Evolutionary conservation across 2,113 vertebrate genomes (phyloP), one percentile per base, ranked within the genome.

Genomic region (Rutilus rutilus): DNA sequence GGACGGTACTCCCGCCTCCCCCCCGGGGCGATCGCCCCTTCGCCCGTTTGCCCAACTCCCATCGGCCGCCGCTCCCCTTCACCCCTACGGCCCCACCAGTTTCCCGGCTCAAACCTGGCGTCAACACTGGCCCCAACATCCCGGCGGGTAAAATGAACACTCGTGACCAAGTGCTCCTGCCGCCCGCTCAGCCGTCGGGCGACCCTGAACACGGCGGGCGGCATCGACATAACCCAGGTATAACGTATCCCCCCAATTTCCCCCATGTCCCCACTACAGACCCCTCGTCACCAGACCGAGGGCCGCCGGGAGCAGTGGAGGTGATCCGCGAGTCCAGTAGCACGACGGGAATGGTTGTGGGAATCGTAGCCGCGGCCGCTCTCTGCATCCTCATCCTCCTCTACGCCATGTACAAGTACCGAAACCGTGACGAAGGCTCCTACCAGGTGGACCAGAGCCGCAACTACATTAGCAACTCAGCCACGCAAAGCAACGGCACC

Each of bases 391-490:
- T 98, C 91, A 98, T 98, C 92, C 95, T 98, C 8, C 96, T 98
- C 86, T 98, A 98, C 82, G 97, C 97, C 93, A 98, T 98, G 97
- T 98, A 98, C 93, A 98, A 98, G 92, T 98, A 98, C 87, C 97
- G 97, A 90, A 98, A 98, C 94, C 95, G 97, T 4, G 97, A 98
- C 76, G 97, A 98, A 84, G 97, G 97, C 89, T 98, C 97, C 88
- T 98, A 97, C 93, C 97, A 97, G 91, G 97, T 98, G 92, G 97
- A 98, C 93, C 97, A 98, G 94, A 97, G 95, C 86, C 96, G 97
- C 84, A 97, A 97, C 94, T 97, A 97, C 95, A 97, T 97, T 93
- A 97, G 97, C 92, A 97, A 97, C 92, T 97, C 97, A n/a, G 97
- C 97, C 85, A 94, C 94, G 6, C 96, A 96, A 93, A 97, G 96